Evolutionary conservation across 1,140 invertebrate species (phyloP).

Genomic region (Eulimnadia texana): DNA sequence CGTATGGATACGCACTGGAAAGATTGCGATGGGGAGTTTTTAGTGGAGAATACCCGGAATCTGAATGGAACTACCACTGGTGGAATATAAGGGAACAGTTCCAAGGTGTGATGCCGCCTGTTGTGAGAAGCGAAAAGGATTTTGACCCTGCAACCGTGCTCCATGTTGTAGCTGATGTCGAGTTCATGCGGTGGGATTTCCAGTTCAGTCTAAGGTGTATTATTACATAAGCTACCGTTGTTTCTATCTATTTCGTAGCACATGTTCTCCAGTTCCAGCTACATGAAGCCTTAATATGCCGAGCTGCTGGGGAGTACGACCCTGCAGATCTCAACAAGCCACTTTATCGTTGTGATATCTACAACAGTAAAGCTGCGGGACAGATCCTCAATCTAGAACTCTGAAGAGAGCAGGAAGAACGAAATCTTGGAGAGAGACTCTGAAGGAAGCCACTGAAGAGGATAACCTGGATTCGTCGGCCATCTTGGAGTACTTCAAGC

Average conservation of each 20-base stretch:
- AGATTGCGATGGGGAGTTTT: conserved; percentile 77
- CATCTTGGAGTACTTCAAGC: conserved; percentile 80
- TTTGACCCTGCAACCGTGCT: conserved; percentile 85
- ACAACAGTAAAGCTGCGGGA: conserved; percentile 60
- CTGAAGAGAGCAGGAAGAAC: conserved; percentile 73
- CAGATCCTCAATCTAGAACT: conserved; percentile 44
- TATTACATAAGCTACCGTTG: conserved; percentile 25
- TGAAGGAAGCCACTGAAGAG: conserved; percentile 63
- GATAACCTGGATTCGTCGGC: conserved; percentile 60
- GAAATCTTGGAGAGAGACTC: conserved; percentile 63
- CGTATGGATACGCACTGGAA: conserved; percentile 67
- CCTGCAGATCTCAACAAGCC: conserved; percentile 47
- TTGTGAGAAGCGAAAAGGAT: conserved; percentile 65
- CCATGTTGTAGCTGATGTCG: conserved; percentile 75
- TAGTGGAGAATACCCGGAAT: conserved; percentile 50
- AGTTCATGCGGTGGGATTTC: conserved; percentile 64
- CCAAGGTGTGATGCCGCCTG: conserved; percentile 68
- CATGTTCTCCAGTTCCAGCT: conserved; percentile 61
- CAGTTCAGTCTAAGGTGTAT: conserved; percentile 20
- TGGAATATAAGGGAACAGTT: conserved; percentile 66
- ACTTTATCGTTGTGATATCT: conserved; percentile 81
- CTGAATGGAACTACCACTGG: conserved; percentile 79
- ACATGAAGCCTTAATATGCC: conserved; percentile 69
- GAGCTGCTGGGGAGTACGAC: conserved; percentile 56
- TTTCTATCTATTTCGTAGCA: conserved; percentile 70